Evolutionary conservation across 2,797 vertebrate species (phyloP).

Genomic region (Myotis pilosus): DNA sequence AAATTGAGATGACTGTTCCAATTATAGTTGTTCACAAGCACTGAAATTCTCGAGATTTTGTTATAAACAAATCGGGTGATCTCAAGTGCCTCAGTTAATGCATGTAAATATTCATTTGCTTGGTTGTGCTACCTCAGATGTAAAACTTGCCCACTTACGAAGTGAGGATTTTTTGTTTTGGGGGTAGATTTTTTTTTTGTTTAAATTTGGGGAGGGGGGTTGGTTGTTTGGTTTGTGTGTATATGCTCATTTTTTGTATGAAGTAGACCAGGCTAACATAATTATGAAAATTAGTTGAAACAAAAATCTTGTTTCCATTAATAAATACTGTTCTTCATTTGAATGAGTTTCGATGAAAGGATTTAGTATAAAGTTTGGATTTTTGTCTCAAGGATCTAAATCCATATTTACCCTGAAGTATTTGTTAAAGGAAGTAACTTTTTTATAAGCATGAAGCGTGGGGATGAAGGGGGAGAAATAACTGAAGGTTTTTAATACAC

Average conservation of each 20-base stretch:
- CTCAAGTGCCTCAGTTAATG: constrained; percentile 25
- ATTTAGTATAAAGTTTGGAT: neutral
- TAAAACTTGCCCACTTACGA: constrained; percentile 42
- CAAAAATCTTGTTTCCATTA: constrained; percentile 42
- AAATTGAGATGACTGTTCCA: constrained; percentile 3
- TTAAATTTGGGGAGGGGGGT: neutral
- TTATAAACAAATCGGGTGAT: constrained; percentile 16
- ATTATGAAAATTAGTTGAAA: constrained; percentile 40
- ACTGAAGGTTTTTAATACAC: neutral
- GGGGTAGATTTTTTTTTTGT: neutral
- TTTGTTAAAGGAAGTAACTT: constrained; percentile 30
- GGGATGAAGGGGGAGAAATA: neutral
- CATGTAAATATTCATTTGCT: constrained; percentile 7
- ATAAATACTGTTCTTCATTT: constrained; percentile 38
- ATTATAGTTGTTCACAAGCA: neutral
- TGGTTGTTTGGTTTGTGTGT: neutral
- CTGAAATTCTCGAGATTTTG: neutral
- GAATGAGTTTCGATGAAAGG: constrained; percentile 37
- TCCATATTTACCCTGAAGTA: neutral
- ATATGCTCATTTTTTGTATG: constrained; percentile 36
- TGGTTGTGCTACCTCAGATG: constrained; percentile 54
- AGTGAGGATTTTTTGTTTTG: neutral
- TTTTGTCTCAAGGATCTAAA: constrained; percentile 35
- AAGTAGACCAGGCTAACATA: constrained; percentile 11
- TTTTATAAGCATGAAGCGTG: constrained; percentile 28